Conservation (phyloP, 1,140 invertebrate genomes). For the Cotesia typhae region DNA sequence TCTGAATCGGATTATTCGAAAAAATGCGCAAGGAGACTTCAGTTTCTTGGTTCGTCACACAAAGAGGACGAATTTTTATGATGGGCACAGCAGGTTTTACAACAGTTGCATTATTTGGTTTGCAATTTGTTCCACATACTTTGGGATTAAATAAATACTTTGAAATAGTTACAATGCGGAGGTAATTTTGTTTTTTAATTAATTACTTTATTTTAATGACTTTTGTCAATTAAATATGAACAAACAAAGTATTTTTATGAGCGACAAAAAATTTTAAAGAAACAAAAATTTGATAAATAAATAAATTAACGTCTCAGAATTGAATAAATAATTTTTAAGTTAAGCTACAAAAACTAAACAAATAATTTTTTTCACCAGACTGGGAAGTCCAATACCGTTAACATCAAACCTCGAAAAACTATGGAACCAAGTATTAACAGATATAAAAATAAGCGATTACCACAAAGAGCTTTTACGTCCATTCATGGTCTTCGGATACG, state of each 20-base stretch:
- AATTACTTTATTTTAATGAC: background rate
- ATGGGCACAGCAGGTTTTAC: background rate
- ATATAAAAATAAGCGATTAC: conserved; percentile 61
- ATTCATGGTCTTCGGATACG: conserved; percentile 73
- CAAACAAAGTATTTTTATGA: too few relatives aligned
- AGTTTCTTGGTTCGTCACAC: background rate
- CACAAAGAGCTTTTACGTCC: conserved; percentile 62
- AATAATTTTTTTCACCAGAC: conserved; percentile 29
- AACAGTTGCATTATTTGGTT: background rate
- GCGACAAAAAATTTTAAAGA: too few relatives aligned
- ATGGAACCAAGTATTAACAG: conserved; percentile 65
- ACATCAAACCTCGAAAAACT: conserved; percentile 53
- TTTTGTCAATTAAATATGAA: background rate
- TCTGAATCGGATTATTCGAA: too few relatives aligned
- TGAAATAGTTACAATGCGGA: conserved; percentile 66
- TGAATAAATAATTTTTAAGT: too few relatives aligned
- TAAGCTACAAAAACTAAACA: background rate
- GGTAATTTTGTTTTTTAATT: conserved; percentile 54
- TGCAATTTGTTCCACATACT: conserved; percentile 64
- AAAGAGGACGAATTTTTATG: background rate
- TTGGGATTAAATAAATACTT: conserved; percentile 65
- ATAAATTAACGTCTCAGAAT: too few relatives aligned
- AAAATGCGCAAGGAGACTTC: too few relatives aligned
- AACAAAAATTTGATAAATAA: too few relatives aligned
- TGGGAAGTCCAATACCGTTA: conserved; percentile 59